Base-by-base conservation (phyloP, 1,140 invertebrate genomes). In the Listronotus bonariensis region DNA sequence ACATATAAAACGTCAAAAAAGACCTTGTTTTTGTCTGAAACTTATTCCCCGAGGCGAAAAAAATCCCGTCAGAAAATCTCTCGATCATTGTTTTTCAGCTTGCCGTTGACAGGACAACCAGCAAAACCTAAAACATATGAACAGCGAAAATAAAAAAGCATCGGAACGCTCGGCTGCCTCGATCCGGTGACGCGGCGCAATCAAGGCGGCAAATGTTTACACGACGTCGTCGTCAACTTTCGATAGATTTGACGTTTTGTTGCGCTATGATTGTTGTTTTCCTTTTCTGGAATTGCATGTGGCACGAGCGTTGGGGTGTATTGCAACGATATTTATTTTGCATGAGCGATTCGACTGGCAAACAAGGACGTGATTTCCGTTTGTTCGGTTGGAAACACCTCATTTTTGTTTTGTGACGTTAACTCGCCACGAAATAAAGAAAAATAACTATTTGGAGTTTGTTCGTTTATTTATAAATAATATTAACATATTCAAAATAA, bases 191-290 rank as follows among this genome's bases (percentile, higher is more conserved):
- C 34, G 57, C 41, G 57, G 67, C 57, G 70, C 70, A 72, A 72
- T 72, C 70, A 72, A 59, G 62, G 51, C 66, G 46, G 65, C 68
- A 72, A 72, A 72, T 72, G 66, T 72, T 72, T 66, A 70, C 70
- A n/a, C 63, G 63, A 70, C 64, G 65, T 72, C 69, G 68, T 70
- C 69, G 61, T 70, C 62, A 65, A 68, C 49, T 64, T 70, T 65
- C 63, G 67, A 72, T 70, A 65, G 68, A 70, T 72, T 67, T 60
- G 64, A 61, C 64, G 69, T 66, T 69, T 58, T 68, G 68, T 70
- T 68, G 64, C 42, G 66, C 61, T 41, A 55, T 64, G 64, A 67
- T 64, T 69, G 68, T 71, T 71, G 69, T 71, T 71, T 69, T 67
- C 56, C 57, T 67, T 55, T 64, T 64, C 65, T 56, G 59, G 62